phyloP scores from a whole-genome alignment of 2,797 vertebrate genomes.

The Bothrops alternatus region DNA sequence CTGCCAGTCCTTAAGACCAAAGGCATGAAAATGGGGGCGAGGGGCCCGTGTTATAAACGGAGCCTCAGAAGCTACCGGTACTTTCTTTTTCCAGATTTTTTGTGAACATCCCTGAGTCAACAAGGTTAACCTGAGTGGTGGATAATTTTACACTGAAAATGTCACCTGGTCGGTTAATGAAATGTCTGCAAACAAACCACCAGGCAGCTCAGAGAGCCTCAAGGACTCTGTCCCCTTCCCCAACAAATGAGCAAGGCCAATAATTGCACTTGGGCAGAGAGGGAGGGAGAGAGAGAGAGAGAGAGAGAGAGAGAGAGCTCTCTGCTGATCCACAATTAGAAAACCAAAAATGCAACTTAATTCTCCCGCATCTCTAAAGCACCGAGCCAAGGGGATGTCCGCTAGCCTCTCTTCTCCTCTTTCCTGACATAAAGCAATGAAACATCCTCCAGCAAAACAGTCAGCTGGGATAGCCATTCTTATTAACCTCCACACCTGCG shows the following conservation, averaged over 20 bases:
- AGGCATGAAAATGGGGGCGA: background rate
- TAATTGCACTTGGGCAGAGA: background rate
- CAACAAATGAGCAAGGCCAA: background rate
- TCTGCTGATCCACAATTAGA: background rate
- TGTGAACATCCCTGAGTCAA: background rate
- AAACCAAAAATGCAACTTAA: background rate
- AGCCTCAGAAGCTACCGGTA: background rate
- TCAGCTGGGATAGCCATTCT: conserved; percentile 66
- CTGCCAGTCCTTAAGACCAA: too few species aligned
- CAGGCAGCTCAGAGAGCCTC: background rate
- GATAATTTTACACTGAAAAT: background rate
- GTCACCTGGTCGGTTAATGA: background rate
- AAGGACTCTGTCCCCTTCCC: background rate
- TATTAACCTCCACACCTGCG: conserved; percentile 72
- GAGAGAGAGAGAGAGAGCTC: background rate
- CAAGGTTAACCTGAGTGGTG: background rate
- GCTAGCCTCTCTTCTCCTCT: background rate
- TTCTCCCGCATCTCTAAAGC: background rate
- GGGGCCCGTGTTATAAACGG: background rate
- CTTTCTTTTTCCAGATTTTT: background rate
- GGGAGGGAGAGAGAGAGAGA: background rate
- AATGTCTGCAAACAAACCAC: background rate
- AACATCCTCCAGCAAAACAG: conserved; percentile 54
- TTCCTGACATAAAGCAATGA: conserved; percentile 20
- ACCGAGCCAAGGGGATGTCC: background rate